Base-by-base conservation (phyloP, 2,797 vertebrate species). In the Fistularia tabacaria region DNA sequence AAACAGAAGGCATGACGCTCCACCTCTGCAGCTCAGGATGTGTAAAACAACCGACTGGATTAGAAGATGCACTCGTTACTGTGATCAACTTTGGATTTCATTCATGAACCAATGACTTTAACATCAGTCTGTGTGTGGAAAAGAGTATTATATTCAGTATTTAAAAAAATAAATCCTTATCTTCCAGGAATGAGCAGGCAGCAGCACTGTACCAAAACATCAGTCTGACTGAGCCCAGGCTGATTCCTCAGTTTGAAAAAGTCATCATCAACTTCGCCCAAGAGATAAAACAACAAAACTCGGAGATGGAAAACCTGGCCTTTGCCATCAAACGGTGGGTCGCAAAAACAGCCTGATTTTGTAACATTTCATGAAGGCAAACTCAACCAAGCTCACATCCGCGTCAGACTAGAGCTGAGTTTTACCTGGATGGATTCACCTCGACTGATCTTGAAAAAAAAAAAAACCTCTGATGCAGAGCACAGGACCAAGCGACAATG, bases 161-260 rank as follows among this genome's bases (percentile, higher is more conserved):
- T 25, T 25, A 25, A 25, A 25, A 25, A 25, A 25, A 25, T 3
- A 25, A 25, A 25, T 25, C 25, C 25, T 25, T 25, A 25, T 25
- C 25, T 66, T 68, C 3, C 82, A 99, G 97, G 73, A 88, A 85
- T 60, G 95, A 96, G 38, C 93, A 94, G 79, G 93, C 92, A 47
- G 90, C 91, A 10, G 88, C 89, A n/a, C 78, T 98, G 71, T 95
- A 98, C 87, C 93, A 95, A 82, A 98, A 99, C 86, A 93, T 99
- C 84, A 91, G 90, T 54, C 83, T 96, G 71, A 93, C 90, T 1
- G 96, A 99, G 77, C 93, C 94, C 57, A 88, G 94, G 54, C 88
- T 99, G 79, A 86, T 98, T 48, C 90, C 92, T 64, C 92, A 95
- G 0, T 95, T 92, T 0, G 96, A 99, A 80, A 91, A 92, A 62